phyloP scores from a whole-genome alignment of 2,113 vertebrate species.

The Coracopsis vasa region DNA sequence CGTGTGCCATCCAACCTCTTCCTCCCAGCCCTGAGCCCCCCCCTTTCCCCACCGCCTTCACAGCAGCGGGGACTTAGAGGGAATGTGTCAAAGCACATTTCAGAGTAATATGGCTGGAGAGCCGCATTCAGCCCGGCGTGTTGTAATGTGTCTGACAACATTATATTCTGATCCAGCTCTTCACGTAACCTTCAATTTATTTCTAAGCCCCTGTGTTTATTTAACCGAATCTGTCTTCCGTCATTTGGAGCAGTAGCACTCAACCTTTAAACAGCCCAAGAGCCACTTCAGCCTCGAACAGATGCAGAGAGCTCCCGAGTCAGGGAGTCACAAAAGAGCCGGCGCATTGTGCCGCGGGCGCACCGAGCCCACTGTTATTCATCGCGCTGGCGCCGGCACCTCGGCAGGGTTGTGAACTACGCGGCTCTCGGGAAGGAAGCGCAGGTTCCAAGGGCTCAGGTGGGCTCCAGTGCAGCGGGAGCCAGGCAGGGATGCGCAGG shows the following conservation, averaged over 20 bases:
- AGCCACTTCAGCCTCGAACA: conserved; percentile 67
- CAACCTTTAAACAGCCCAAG: conserved; percentile 69
- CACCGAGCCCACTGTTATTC: background rate
- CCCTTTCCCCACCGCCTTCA: too few relatives aligned
- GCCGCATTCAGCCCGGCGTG: background rate
- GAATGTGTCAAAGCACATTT: background rate
- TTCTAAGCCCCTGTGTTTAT: conserved; percentile 68
- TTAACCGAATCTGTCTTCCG: conserved; percentile 65
- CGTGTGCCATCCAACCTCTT: fast-evolving
- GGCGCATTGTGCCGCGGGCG: background rate
- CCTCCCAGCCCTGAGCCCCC: background rate
- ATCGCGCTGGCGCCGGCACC: background rate
- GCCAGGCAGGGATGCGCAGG: background rate
- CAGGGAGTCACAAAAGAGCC: conserved; percentile 46
- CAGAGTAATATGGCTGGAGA: background rate
- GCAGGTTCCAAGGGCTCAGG: background rate
- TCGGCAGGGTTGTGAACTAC: fast-evolving
- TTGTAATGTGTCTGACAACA: background rate
- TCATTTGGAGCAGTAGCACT: conserved; percentile 50
- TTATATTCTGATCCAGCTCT: conserved; percentile 64
- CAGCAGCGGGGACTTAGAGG: background rate
- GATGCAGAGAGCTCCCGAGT: conserved; percentile 52
- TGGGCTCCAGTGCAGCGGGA: background rate
- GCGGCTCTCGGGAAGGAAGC: fast-evolving
- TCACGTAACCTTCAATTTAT: conserved; percentile 49